Percentiles rank a stretch among this genome's conserved stretches.
Evolutionary conservation across 1,140 invertebrate species (phyloP).

Genomic region (Tribolium castaneum): DNA sequence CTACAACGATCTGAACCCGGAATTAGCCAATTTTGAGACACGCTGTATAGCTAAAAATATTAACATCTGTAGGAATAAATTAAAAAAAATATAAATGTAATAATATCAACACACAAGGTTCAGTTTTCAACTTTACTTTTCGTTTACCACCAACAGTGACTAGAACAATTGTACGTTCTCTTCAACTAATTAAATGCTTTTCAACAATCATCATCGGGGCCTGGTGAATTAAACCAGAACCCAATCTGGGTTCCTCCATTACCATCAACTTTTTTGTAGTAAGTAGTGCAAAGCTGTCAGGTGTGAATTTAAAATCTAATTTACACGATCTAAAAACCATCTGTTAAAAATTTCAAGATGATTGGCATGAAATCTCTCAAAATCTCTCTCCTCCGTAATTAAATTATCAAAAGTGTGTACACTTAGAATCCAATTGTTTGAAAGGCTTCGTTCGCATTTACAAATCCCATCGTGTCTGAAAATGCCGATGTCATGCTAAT

Average conservation of each 20-base stretch:
- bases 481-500: slow-evolving; percentile 58
- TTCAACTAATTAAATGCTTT: background rate
- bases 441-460: slow-evolving; percentile 54
- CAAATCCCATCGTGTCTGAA: slow-evolving; percentile 54
- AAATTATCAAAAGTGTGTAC: background rate
- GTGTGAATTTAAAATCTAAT: background rate
- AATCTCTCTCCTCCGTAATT: background rate
- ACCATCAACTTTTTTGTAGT: background rate
- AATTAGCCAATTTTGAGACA: too few relatives aligned
- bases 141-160: background rate
- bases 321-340: background rate
- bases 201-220: background rate
- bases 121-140: too few relatives aligned
- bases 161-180: background rate
- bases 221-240: background rate
- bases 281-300: slow-evolving; percentile 11
- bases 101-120: too few relatives aligned
- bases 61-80: too few relatives aligned
- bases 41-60: too few relatives aligned
- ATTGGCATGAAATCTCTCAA: background rate
- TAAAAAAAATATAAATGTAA: too few relatives aligned
- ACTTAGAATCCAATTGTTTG: slow-evolving; percentile 5
- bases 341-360: background rate
- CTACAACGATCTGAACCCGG: too few relatives aligned
- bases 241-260: background rate